phyloP scores from a whole-genome alignment of 2,797 vertebrate species.

The Cossypha heuglini region DNA sequence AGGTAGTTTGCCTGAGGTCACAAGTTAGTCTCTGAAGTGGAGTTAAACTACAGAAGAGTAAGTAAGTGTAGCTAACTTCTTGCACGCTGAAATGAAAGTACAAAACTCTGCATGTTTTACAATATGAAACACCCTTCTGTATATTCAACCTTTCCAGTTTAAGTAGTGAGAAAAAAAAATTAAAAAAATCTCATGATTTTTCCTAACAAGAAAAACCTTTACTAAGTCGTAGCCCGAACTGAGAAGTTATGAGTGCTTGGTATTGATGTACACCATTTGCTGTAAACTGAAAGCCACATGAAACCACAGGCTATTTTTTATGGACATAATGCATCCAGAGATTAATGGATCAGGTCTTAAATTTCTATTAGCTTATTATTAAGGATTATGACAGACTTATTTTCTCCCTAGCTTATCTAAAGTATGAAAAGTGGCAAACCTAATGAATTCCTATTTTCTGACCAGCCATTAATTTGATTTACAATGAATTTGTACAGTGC shows the following conservation, averaged over 20 bases:
- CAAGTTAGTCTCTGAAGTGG: not conserved
- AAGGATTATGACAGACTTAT: not conserved
- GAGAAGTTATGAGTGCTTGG: not conserved
- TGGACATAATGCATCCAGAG: not conserved
- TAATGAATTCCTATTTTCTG: constrained; percentile 13
- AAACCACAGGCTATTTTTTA: not conserved
- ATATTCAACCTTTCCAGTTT: not conserved
- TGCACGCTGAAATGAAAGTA: not conserved
- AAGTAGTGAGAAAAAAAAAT: not conserved
- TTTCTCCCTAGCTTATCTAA: constrained; percentile 14
- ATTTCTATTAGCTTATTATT: constrained; percentile 28
- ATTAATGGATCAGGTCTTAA: constrained; percentile 3
- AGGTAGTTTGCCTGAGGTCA: not conserved
- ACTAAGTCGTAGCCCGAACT: not conserved
- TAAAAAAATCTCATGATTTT: not conserved
- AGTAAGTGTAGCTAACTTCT: not conserved
- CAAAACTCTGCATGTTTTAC: not conserved
- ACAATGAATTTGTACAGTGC: not conserved
- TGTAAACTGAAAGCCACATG: not conserved
- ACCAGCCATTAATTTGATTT: constrained; percentile 12
- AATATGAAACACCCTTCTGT: not conserved
- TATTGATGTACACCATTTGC: not conserved
- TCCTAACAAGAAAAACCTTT: not conserved
- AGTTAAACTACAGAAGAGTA: not conserved
- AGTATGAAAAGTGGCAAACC: constrained; percentile 1